phyloP scores from a whole-genome alignment of 2,888 invertebrate genomes.

The Noctua janthina region DNA sequence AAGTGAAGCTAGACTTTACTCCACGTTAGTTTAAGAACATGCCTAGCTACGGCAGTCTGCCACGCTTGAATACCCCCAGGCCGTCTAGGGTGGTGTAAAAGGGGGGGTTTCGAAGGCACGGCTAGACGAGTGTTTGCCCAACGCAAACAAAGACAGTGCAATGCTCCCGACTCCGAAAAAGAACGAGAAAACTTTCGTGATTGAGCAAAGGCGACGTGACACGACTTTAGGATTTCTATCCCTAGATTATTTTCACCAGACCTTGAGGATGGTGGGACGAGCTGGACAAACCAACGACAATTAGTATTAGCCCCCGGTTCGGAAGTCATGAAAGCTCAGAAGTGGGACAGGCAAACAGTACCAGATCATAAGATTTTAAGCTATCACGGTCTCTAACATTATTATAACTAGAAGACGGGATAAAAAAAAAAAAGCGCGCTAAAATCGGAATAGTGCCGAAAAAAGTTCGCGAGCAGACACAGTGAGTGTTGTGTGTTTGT shows the following conservation, averaged over 20 bases:
- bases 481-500: no score
- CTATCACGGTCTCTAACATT: no score
- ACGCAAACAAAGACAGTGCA: conserved; percentile 10
- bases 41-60: neutral
- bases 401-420: no score
- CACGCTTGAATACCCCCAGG: conserved; percentile 2
- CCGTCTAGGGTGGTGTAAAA: neutral
- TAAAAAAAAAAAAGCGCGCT: no score
- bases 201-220: no score
- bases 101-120: neutral
- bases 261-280: neutral
- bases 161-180: neutral
- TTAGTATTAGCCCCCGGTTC: neutral
- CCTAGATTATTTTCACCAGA: neutral
- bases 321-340: neutral
- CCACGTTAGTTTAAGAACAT: neutral
- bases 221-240: neutral
- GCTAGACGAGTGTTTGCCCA: conserved; percentile 24
- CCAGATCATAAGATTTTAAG: no score
- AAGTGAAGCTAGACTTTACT: neutral
- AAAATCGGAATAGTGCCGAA: no score
- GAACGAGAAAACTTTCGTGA: neutral
- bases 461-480: no score
- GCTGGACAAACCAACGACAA: neutral
- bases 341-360: neutral